A percentile compares a stretch with the other conserved stretches of the same genome.
Evolutionary conservation across 2,113 vertebrate species (phyloP).

Genomic region (Calyptommatus sinebrachiatus): DNA sequence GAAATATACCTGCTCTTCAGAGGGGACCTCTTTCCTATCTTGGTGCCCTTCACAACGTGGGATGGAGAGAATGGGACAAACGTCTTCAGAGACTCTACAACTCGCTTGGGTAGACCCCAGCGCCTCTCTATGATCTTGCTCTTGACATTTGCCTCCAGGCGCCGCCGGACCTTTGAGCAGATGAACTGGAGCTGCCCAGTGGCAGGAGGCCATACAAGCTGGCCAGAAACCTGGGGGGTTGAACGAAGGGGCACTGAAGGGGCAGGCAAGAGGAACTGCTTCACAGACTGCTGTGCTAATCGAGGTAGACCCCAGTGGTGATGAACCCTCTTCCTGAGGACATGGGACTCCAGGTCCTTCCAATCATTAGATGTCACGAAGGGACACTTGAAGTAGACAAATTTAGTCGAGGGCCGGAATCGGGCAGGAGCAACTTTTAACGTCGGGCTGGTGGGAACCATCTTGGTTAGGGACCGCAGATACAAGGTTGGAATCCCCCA

Average conservation of each 20-base stretch:
- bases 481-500: slow-evolving; percentile 18
- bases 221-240: too few relatives aligned
- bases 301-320: slow-evolving; percentile 19
- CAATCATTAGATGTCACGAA: neutral
- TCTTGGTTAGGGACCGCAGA: slow-evolving; percentile 19
- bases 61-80: neutral
- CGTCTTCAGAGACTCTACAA: neutral
- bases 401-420: neutral
- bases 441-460: neutral
- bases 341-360: slow-evolving; percentile 31
- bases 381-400: neutral
- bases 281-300: neutral
- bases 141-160: neutral
- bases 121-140: neutral
- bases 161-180: neutral
- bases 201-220: neutral
- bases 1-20: neutral
- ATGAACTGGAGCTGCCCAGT: rapidly evolving
- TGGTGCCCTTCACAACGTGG: neutral
- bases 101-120: slow-evolving; percentile 8
- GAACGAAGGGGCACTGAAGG: neutral
- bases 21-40: neutral
- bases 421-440: neutral
- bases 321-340: slow-evolving; percentile 31
- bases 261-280: neutral